Evolutionary conservation across 1,140 invertebrate genomes (phyloP), one percentile per base, ranked within the genome.

Genomic region (Lethocerus indicus): DNA sequence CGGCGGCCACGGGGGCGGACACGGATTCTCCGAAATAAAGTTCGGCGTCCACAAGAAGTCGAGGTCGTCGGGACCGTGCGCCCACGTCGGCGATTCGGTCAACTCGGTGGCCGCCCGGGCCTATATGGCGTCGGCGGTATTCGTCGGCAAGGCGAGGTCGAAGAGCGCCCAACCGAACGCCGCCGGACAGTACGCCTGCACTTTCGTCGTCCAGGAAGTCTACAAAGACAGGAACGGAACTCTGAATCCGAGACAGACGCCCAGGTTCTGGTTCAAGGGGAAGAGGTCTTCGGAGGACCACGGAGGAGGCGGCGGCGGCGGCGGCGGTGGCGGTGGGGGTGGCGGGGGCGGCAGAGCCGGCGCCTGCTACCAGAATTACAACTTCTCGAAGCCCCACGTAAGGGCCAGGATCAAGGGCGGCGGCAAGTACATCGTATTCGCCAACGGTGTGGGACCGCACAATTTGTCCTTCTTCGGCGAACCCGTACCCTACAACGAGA

Each of bases 371-470:
- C 56, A 57, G 48, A 46, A 52, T 36, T 55, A 57, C 44, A 55
- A 56, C 47, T 55, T 29, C 43, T 52, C 51, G 24, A 49, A 35
- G 36, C 14, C 27, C 48, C 37, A 47, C 7, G 57, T 58, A 56
- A 64, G 70, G 50, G 71, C 72, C 50, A 74, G 75, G 59, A 71
- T 77, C 58, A 74, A 75, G 57, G 67, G 71, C 55, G 71, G 74
- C 50, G 72, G 73, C 61, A 69, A 73, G 62, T 77, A 77, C 66
- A 64, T 76, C 62, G 71, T 76, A 64, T 78, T 77, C 67, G 74
- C 74, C 59, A 72, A 72, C 60, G 72, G 74, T 59, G 70, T 73
- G 54, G 73, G 74, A 63, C 71, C 72, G 57, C 71, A 73, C 60
- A 76, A 76, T 65, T 76, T 75, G 62, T 74, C 72, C 55, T 74